Evolutionary conservation across 2,888 invertebrate species (phyloP).

Genomic region (Copidosoma aretas): DNA sequence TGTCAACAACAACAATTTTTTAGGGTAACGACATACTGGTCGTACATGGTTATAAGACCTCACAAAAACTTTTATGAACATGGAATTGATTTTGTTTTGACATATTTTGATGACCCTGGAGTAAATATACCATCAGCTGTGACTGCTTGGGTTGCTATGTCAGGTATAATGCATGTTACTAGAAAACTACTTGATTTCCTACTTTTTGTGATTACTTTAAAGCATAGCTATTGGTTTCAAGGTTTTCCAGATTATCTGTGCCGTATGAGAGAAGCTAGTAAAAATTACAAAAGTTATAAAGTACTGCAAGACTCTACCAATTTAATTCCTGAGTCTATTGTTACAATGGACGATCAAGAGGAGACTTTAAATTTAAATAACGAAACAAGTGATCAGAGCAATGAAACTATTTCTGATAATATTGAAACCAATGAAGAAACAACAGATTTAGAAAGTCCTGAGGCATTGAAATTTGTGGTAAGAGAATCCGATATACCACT

Average conservation of each 20-base stretch:
- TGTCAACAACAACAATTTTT: slow-evolving; percentile 16
- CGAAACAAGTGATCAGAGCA: slow-evolving; percentile 20
- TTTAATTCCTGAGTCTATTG: slow-evolving; percentile 12
- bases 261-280: slow-evolving; percentile 74
- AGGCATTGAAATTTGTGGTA: not conserved
- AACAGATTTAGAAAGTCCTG: slow-evolving; percentile 23
- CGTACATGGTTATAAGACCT: slow-evolving; percentile 83
- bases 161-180: slow-evolving; percentile 54
- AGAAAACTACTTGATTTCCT: not conserved
- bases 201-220: slow-evolving; percentile 12
- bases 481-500: not conserved
- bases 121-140: slow-evolving; percentile 76
- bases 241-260: slow-evolving; percentile 80
- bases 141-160: slow-evolving; percentile 73
- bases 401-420: slow-evolving; percentile 5
- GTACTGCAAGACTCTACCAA: slow-evolving; percentile 8
- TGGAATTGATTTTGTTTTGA: slow-evolving; percentile 82
- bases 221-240: slow-evolving; percentile 46
- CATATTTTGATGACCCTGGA: slow-evolving; percentile 89
- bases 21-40: slow-evolving; percentile 80
- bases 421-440: slow-evolving; percentile 1
- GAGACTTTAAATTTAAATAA: slow-evolving; percentile 1
- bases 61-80: slow-evolving; percentile 68
- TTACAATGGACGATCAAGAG: slow-evolving; percentile 13
- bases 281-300: slow-evolving; percentile 68